Base-by-base conservation (phyloP, 2,888 invertebrate genomes). In the Uropetala carovei region DNA sequence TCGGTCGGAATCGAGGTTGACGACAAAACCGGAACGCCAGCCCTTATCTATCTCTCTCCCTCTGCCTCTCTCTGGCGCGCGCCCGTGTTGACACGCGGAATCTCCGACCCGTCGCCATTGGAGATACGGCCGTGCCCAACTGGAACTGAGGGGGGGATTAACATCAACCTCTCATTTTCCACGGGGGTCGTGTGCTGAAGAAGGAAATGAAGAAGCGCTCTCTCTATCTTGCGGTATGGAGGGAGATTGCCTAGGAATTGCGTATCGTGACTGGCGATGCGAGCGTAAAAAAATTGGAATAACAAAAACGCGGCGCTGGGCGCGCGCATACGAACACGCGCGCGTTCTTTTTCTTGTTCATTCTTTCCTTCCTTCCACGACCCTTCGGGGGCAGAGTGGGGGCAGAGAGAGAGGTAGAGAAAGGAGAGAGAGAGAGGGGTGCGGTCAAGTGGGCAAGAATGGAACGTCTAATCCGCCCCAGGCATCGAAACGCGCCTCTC, bases 391-490 rank as follows among this genome's bases (percentile, higher is more conserved):
- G 83, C 1, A 43, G 86, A 59, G 86, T 14, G 27, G n/a, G n/a
- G n/a, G n/a, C n/a, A 59, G 86, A 22, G 86, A 30, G 60, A 22
- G 60, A 59, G 59, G 59, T 16, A 59, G 86, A 22, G 86, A 30
- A 30, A 22, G 60, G n/a, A n/a, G 27, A 59, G 86, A 22, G 86
- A 30, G 60, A 22, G 60, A 59, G 59, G 59, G 86, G 58, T 59
- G 86, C 86, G 86, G 86, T 86, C 86, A 86, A 58, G 60, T 60
- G 86, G 86, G 27, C 60, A 60, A 60, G 86, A 86, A 30, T 64
- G 86, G 86, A 86, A 86, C 86, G 86, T 14, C 86, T 0, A 27
- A 86, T 27, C n/a, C 27, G 30, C 86, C 22, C 10, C 7, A 60
- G 86, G 30, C 57, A 18, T n/a, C 83, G 30, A 30, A 43, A 56